These are phyloP conservation scores for Nothoprocta perdicaria DNA, from an alignment of 2,113 vertebrate species.

Conservation along the genomic window DNA sequence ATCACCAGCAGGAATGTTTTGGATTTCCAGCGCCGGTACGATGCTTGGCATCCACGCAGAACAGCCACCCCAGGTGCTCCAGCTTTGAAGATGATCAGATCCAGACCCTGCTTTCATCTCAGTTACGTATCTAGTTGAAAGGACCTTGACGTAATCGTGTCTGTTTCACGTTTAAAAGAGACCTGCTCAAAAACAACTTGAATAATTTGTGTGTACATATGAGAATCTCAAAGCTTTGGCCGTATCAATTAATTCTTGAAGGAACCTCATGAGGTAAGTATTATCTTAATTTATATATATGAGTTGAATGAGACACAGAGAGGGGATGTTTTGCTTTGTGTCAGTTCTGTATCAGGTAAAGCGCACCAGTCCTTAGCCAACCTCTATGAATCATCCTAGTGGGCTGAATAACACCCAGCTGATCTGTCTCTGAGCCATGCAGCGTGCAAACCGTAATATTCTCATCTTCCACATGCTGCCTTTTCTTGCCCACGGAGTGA, in stretches of 20 bases:
- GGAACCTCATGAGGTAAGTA: not conserved
- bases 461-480: not conserved
- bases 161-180: conserved; percentile 17
- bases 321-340: not conserved
- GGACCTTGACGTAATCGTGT: not conserved
- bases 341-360: not conserved
- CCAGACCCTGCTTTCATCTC: conserved; percentile 44
- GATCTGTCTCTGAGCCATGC: not conserved
- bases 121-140: not conserved
- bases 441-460: not conserved
- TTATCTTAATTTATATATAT: not conserved
- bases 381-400: not conserved
- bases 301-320: not conserved
- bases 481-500: not conserved
- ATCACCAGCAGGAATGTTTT: conserved; percentile 10
- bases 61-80: conserved; percentile 7
- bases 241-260: not conserved
- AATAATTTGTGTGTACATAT: not conserved
- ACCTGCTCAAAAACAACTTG: not conserved
- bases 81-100: conserved; percentile 38
- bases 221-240: not conserved
- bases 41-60: not conserved
- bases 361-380: not conserved
- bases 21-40: not conserved
- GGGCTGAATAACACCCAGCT: not conserved